These are phyloP conservation scores for Mercenaria mercenaria DNA, from an alignment of 1,140 invertebrate species.

Conservation along the genomic window DNA sequence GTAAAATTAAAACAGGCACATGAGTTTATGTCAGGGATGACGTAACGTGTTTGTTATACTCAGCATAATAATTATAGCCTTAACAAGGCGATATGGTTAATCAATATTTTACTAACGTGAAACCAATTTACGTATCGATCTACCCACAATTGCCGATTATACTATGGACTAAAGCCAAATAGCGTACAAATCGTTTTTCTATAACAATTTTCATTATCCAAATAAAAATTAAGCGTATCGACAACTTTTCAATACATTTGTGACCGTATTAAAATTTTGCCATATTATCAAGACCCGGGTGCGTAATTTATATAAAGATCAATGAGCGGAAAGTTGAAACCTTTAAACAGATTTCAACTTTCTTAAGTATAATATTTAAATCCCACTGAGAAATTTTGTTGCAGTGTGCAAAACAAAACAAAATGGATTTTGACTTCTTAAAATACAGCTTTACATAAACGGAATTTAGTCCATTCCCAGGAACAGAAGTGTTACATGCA, in stretches of 20 bases:
- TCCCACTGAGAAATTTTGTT: neutral
- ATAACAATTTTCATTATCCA: constrained; percentile 28
- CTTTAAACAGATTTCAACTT: neutral
- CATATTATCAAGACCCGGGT: neutral
- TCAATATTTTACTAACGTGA: constrained; percentile 25
- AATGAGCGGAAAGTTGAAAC: neutral
- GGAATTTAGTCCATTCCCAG: too few species aligned
- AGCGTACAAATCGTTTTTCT: neutral
- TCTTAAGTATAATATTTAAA: neutral
- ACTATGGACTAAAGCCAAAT: neutral
- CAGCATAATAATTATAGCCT: too few species aligned
- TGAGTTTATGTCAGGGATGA: too few species aligned
- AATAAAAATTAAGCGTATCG: constrained; percentile 26
- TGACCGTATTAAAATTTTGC: neutral
- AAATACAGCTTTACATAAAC: too few species aligned
- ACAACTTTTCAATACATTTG: neutral
- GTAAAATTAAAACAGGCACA: too few species aligned
- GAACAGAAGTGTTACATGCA: neutral
- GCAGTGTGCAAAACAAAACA: neutral
- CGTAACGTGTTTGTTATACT: too few species aligned
- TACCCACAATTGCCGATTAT: neutral
- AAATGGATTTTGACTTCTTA: neutral
- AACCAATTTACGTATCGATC: neutral
- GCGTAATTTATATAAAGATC: neutral
- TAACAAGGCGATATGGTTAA: too few species aligned